Conservation (phyloP, 2,113 vertebrate species). For the Toxostoma redivivum region DNA sequence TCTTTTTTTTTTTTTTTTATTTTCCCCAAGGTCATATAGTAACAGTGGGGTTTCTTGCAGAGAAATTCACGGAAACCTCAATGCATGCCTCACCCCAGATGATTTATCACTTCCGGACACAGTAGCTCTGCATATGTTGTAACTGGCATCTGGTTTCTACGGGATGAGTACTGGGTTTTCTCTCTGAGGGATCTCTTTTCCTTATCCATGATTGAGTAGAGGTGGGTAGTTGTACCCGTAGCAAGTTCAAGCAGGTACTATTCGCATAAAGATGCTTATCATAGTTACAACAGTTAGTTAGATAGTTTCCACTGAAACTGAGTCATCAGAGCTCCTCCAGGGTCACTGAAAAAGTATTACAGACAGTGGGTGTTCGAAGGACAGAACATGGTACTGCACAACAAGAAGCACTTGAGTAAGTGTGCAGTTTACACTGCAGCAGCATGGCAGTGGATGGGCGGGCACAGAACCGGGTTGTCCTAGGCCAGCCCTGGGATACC, state of each 20-base stretch:
- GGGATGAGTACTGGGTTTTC: not conserved
- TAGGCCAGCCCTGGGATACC: too few relatives aligned
- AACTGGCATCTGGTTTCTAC: not conserved
- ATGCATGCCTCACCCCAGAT: not conserved
- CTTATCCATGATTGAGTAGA: not conserved
- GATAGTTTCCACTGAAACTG: not conserved
- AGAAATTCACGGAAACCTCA: not conserved
- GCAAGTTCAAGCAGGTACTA: not conserved
- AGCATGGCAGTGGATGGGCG: fast-evolving
- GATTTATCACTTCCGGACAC: not conserved
- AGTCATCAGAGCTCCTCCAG: not conserved
- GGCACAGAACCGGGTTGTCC: fast-evolving
- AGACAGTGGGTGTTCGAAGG: not conserved
- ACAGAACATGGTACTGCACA: not conserved
- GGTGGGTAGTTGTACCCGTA: not conserved
- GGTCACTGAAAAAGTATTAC: not conserved
- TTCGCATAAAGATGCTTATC: not conserved
- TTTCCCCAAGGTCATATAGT: too few relatives aligned
- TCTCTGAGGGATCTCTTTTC: not conserved
- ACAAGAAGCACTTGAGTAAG: not conserved
- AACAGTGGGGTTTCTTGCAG: not conserved
- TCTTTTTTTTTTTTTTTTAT: not conserved
- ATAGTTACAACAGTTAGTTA: not conserved
- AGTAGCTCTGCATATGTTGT: not conserved
- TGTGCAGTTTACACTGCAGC: not conserved